Conservation (phyloP, 2,888 invertebrate genomes). For the Dyspetes luteomarginatus region DNA sequence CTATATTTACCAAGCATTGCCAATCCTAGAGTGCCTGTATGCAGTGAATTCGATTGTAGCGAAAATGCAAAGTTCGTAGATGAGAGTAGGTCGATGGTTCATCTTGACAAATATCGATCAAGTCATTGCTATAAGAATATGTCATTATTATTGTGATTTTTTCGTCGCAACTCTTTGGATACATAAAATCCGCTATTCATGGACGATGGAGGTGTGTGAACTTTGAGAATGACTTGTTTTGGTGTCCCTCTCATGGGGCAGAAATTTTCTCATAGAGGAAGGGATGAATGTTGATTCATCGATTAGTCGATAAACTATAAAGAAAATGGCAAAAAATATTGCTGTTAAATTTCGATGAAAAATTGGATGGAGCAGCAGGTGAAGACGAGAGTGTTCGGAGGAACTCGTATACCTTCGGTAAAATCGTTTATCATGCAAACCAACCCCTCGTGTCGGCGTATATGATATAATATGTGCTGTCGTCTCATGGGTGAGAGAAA, state of each 20-base stretch:
- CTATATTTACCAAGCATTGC: neutral
- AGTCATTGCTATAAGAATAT: neutral
- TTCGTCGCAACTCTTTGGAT: neutral
- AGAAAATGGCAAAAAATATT: neutral
- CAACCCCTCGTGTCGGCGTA: neutral
- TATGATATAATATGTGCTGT: neutral
- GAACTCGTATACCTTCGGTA: slow-evolving; percentile 17
- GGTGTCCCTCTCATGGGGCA: too few species aligned
- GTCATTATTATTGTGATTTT: neutral
- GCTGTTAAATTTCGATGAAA: slow-evolving; percentile 41
- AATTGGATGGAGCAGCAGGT: slow-evolving; percentile 13
- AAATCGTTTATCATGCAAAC: slow-evolving; percentile 48
- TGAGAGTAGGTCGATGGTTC: neutral
- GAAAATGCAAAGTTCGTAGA: slow-evolving; percentile 2
- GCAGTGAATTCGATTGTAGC: slow-evolving; percentile 6
- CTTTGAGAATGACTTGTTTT: too few species aligned
- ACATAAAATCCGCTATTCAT: too few species aligned
- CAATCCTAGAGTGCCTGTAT: neutral
- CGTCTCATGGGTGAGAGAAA: neutral
- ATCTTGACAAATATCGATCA: neutral
- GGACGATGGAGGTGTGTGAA: too few species aligned
- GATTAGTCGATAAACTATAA: slow-evolving; percentile 23
- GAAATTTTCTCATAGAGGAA: too few species aligned
- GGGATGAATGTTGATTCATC: slow-evolving; percentile 20
- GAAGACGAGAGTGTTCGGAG: neutral